Evolutionary conservation across 2,113 vertebrate species (phyloP).

Genomic region (Siniperca chuatsi): DNA sequence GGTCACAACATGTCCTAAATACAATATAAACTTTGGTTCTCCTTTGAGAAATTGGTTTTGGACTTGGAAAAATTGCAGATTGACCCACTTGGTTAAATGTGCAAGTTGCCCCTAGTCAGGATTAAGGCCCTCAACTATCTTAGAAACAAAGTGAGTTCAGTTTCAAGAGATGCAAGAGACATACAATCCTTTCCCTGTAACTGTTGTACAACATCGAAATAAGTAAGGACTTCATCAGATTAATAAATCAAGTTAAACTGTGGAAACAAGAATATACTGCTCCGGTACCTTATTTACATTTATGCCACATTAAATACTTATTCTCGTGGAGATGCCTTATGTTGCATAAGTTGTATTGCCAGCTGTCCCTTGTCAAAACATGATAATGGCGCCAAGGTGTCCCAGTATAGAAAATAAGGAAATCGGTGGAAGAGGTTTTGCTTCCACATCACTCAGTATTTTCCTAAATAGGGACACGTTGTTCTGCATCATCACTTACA

Average conservation of each 20-base stretch:
- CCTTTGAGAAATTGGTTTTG: background rate
- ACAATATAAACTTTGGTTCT: background rate
- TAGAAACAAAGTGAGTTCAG: background rate
- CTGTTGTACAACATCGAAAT: background rate
- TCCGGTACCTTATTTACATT: background rate
- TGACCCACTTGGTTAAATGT: background rate
- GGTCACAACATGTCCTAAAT: background rate
- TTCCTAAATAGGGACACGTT: background rate
- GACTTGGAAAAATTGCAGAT: background rate
- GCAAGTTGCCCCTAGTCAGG: background rate
- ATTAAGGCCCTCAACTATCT: background rate
- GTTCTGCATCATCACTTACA: constrained; percentile 17
- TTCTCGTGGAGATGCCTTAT: background rate
- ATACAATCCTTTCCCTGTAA: background rate
- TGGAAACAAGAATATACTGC: background rate
- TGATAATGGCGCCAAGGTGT: background rate
- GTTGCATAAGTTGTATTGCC: background rate
- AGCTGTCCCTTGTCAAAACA: background rate
- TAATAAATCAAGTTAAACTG: background rate
- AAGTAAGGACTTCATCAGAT: background rate
- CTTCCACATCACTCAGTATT: background rate
- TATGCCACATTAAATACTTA: background rate
- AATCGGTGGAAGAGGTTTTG: constrained; percentile 9
- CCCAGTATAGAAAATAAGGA: background rate
- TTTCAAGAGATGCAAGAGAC: background rate